phyloP scores from a whole-genome alignment of 1,140 invertebrate species.

The Thaumetopoea pityocampa region DNA sequence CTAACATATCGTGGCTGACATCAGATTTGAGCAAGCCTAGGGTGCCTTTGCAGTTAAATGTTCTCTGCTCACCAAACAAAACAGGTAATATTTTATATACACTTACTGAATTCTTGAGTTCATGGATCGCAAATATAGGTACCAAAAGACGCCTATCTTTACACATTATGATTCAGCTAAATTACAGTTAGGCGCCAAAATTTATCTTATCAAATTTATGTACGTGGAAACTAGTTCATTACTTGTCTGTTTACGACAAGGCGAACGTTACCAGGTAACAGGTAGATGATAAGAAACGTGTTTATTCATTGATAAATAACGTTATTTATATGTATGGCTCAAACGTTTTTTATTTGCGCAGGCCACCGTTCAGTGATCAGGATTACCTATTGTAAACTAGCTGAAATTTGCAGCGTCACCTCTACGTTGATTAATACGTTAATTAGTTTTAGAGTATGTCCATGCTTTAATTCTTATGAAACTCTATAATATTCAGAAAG shows the following conservation, averaged over 20 bases:
- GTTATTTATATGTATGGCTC: constrained; percentile 19
- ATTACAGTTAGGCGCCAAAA: constrained; percentile 39
- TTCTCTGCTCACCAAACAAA: no score
- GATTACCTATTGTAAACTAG: no score
- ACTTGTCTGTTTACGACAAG: constrained; percentile 25
- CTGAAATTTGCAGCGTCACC: no score
- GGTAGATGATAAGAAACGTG: constrained; percentile 18
- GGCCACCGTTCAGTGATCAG: no score
- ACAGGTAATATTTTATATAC: not conserved
- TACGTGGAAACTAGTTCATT: constrained; percentile 44
- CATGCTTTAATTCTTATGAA: no score
- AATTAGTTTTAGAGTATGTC: no score
- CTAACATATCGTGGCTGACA: no score
- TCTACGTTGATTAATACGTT: no score
- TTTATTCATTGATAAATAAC: constrained; percentile 25
- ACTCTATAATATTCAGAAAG: no score
- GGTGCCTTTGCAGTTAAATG: no score
- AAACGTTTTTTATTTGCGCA: constrained; percentile 25
- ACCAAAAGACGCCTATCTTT: not conserved
- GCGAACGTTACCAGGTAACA: constrained; percentile 23
- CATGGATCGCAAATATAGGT: not conserved
- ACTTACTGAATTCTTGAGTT: not conserved
- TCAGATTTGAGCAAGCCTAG: no score
- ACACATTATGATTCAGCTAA: constrained; percentile 20
- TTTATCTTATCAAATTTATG: constrained; percentile 45